These are phyloP conservation scores for Drosophila varians DNA, from an alignment of 1,140 invertebrate species.

Conservation along the genomic window DNA sequence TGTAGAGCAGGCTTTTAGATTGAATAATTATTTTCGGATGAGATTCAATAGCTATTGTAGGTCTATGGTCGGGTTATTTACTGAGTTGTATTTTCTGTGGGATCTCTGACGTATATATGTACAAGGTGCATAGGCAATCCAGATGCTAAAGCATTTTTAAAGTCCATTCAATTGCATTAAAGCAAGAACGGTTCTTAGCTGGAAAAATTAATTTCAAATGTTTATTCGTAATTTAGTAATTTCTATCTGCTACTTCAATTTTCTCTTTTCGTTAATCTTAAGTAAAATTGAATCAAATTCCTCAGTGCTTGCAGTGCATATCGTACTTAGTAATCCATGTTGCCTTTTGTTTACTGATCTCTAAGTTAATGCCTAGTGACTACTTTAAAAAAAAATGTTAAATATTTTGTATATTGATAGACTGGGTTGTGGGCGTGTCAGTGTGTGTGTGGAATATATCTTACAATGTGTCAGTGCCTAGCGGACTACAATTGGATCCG, in stretches of 20 bases:
- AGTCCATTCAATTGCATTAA: constrained; percentile 25
- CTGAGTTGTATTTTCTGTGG: constrained; percentile 13
- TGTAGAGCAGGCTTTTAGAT: not conserved
- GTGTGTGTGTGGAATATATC: constrained; percentile 7
- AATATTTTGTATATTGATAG: constrained; percentile 20
- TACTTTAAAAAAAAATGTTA: constrained; percentile 49
- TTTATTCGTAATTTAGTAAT: constrained; percentile 14
- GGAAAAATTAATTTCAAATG: constrained; percentile 34
- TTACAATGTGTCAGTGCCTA: constrained; percentile 18
- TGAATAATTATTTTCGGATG: not conserved
- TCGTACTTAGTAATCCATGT: constrained; percentile 62
- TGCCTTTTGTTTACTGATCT: constrained; percentile 25
- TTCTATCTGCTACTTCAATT: constrained; percentile 65
- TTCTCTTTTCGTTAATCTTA: constrained; percentile 71
- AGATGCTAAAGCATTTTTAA: constrained; percentile 38
- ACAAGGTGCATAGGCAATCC: constrained; percentile 43
- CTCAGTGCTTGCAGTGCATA: constrained; percentile 84
- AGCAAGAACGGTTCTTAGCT: constrained; percentile 17
- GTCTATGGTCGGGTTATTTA: constrained; percentile 13
- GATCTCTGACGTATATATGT: constrained; percentile 12
- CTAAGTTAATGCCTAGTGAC: constrained; percentile 49
- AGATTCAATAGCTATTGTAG: constrained; percentile 21
- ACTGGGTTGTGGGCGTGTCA: not conserved
- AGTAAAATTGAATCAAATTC: constrained; percentile 84
- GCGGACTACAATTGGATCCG: not conserved